phyloP scores from a whole-genome alignment of 2,888 invertebrate genomes.

The Spisula solida region DNA sequence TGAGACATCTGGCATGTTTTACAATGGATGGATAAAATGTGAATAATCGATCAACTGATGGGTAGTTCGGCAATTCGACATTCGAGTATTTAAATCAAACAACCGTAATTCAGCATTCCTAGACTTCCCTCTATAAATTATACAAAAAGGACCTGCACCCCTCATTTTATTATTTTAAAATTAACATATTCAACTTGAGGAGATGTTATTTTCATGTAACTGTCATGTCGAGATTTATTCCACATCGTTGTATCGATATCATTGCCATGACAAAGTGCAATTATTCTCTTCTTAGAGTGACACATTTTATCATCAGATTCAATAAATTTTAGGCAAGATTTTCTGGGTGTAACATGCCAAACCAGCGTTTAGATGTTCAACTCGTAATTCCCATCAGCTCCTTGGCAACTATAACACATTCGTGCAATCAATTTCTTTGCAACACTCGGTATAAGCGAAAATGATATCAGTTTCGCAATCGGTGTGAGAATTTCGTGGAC shows the following conservation, averaged over 20 bases:
- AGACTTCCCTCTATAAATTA: too few species aligned
- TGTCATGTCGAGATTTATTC: not conserved
- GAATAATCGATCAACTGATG: too few species aligned
- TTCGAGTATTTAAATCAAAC: too few species aligned
- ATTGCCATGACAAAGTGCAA: not conserved
- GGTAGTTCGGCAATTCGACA: too few species aligned
- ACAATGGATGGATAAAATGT: too few species aligned
- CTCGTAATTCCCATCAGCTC: not conserved
- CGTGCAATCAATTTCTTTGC: not conserved
- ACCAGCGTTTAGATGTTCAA: conserved; percentile 11
- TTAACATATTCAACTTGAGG: not conserved
- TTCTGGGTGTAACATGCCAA: not conserved
- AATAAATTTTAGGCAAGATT: not conserved
- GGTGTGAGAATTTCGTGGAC: not conserved
- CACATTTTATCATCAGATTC: not conserved
- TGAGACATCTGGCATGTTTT: too few species aligned
- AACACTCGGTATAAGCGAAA: not conserved
- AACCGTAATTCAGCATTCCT: too few species aligned
- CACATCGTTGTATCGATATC: not conserved
- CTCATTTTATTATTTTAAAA: not conserved
- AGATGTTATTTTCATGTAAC: not conserved
- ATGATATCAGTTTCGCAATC: not conserved
- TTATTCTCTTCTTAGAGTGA: not conserved
- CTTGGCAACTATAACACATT: not conserved
- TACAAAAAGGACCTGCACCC: too few species aligned